phyloP scores from a whole-genome alignment of 1,140 invertebrate genomes.

The Trichonephila clavipes region DNA sequence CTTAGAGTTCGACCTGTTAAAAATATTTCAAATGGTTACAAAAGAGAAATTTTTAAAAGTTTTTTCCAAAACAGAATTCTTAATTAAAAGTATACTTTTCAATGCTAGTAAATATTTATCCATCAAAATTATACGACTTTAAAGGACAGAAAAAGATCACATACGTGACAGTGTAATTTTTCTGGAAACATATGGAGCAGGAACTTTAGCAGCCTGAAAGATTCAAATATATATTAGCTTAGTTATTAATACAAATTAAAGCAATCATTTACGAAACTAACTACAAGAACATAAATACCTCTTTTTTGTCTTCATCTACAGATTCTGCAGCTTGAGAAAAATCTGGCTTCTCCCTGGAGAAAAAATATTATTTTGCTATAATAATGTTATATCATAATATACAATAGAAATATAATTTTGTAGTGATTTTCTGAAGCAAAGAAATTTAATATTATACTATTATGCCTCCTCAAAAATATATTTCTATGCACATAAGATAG shows the following conservation, averaged over 20 bases:
- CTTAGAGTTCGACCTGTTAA: constrained; percentile 47
- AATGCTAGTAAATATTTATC: too few species aligned
- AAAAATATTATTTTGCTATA: not conserved
- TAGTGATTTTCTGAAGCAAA: too few species aligned
- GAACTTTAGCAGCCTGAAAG: not conserved
- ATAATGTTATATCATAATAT: not conserved
- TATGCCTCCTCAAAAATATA: too few species aligned
- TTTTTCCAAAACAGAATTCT: too few species aligned
- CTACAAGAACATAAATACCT: not conserved
- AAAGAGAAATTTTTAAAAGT: too few species aligned
- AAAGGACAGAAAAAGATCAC: not conserved
- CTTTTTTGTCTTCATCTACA: not conserved
- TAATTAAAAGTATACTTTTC: too few species aligned
- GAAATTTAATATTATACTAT: too few species aligned
- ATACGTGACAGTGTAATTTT: constrained; percentile 38
- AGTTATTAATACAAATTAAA: too few species aligned
- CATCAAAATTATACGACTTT: too few species aligned
- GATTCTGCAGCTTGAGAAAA: not conserved
- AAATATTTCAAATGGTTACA: not conserved
- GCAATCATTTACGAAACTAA: not conserved
- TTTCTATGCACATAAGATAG: too few species aligned
- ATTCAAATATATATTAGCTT: not conserved
- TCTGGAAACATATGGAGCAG: constrained; percentile 5
- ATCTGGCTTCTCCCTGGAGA: not conserved
- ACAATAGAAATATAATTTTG: too few species aligned